These are phyloP conservation scores for Meandrina meandrites DNA, from an alignment of 92 coral and sea anemone species.

Conservation along the genomic window DNA sequence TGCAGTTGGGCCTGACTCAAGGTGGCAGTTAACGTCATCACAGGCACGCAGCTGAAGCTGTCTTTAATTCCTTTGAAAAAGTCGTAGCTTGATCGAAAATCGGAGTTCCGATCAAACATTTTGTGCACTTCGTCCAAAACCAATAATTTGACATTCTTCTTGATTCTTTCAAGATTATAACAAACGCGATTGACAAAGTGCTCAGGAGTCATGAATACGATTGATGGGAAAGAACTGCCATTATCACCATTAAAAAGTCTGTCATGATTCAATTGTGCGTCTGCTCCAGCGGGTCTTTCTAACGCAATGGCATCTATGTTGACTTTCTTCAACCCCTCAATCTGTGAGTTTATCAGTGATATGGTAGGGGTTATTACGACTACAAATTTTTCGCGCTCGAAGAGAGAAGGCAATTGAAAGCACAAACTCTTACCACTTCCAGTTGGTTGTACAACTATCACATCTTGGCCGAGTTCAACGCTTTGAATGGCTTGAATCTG, in stretches of 20 bases:
- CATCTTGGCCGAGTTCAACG: constrained; percentile 36
- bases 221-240: constrained; percentile 27
- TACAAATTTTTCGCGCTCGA: constrained; percentile 26
- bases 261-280: constrained; percentile 37
- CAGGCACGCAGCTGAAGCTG: constrained; percentile 27
- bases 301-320: constrained; percentile 44
- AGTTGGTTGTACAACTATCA: constrained; percentile 61
- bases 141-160: constrained; percentile 34
- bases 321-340: constrained; percentile 31
- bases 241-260: constrained; percentile 11
- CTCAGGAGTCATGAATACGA: constrained; percentile 61
- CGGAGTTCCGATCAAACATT: constrained; percentile 55
- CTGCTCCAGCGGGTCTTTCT: constrained; percentile 48
- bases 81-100: constrained; percentile 57
- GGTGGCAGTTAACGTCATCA: constrained; percentile 67
- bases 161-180: constrained; percentile 10
- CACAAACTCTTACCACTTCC: constrained; percentile 69
- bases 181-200: constrained; percentile 36
- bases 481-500: constrained; percentile 62
- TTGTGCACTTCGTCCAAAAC: constrained; percentile 64
- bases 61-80: constrained; percentile 32
- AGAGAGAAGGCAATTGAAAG: constrained; percentile 55
- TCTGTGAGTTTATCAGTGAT: constrained; percentile 60
- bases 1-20: constrained; percentile 41
- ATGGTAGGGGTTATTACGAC: constrained; percentile 55